Conservation (phyloP, 2,113 vertebrate species). For the Hylia prasina region DNA sequence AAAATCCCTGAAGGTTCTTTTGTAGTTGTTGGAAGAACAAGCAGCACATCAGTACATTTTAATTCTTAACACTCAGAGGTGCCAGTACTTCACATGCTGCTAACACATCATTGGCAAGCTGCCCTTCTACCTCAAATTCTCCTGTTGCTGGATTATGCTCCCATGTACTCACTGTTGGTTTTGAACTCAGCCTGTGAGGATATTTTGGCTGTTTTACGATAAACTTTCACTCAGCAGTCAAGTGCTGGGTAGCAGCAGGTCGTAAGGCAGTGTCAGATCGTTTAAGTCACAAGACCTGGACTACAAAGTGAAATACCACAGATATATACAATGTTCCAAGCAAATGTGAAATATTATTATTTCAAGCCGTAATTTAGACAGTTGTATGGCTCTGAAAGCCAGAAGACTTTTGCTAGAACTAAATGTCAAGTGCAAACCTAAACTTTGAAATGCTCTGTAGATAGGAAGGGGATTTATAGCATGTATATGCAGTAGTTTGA, state of each 20-base stretch:
- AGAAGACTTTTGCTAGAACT: not conserved
- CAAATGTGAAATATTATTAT: constrained; percentile 74
- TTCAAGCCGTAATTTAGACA: constrained; percentile 60
- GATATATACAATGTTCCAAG: constrained; percentile 64
- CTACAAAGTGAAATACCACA: constrained; percentile 77
- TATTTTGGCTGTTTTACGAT: constrained; percentile 22
- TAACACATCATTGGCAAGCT: not conserved
- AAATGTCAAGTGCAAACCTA: not conserved
- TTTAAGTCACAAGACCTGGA: constrained; percentile 61
- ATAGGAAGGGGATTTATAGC: not conserved
- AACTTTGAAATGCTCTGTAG: not conserved
- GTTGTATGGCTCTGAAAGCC: not conserved
- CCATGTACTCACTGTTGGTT: not conserved
- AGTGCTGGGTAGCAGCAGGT: constrained; percentile 69
- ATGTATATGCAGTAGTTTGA: not conserved
- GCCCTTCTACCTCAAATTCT: not conserved
- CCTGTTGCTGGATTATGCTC: not conserved
- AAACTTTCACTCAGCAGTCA: constrained; percentile 49
- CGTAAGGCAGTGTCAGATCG: constrained; percentile 60
- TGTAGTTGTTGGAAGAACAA: not conserved
- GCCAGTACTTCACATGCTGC: not conserved
- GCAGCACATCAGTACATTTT: not conserved
- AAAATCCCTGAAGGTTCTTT: not conserved
- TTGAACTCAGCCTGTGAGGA: not conserved
- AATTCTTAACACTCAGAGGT: not conserved